These are phyloP conservation scores for Syrphus vitripennis DNA, from an alignment of 2,888 invertebrate species.

Conservation along the genomic window DNA sequence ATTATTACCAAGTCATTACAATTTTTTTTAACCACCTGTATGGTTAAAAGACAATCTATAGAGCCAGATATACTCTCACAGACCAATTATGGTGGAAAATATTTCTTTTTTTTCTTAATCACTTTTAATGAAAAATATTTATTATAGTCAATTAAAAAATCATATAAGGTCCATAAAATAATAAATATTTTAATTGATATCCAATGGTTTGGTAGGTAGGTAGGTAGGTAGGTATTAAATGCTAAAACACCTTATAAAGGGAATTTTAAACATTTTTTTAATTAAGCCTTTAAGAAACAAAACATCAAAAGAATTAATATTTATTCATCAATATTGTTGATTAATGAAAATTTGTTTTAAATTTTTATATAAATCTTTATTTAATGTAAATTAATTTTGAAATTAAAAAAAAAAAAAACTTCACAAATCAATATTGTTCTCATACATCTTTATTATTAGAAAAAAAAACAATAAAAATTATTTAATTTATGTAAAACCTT, in stretches of 20 bases:
- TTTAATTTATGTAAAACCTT: not conserved
- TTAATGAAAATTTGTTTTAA: not conserved
- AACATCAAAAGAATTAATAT: not conserved
- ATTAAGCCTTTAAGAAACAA: not conserved
- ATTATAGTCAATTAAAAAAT: conserved; percentile 15
- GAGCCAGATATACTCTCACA: not conserved
- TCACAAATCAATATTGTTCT: conserved; percentile 1
- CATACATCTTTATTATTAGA: not conserved
- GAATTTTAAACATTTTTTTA: not conserved
- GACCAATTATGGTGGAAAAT: not conserved
- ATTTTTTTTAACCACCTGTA: conserved; percentile 4
- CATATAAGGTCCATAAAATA: not conserved
- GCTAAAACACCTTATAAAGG: not conserved
- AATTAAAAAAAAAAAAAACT: not conserved
- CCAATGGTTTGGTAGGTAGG: not conserved
- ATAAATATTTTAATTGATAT: not conserved
- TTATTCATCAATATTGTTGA: not conserved
- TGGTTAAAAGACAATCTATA: not conserved
- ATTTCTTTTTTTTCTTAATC: not conserved
- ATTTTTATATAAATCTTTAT: conserved; percentile 10
- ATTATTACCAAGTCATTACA: not conserved
- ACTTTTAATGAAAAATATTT: conserved; percentile 12
- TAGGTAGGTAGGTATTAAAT: not conserved
- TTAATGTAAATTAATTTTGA: conserved; percentile 22
- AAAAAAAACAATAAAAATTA: not conserved